Conservation (phyloP, 1,140 invertebrate genomes). For the Adelges cooleyi region DNA sequence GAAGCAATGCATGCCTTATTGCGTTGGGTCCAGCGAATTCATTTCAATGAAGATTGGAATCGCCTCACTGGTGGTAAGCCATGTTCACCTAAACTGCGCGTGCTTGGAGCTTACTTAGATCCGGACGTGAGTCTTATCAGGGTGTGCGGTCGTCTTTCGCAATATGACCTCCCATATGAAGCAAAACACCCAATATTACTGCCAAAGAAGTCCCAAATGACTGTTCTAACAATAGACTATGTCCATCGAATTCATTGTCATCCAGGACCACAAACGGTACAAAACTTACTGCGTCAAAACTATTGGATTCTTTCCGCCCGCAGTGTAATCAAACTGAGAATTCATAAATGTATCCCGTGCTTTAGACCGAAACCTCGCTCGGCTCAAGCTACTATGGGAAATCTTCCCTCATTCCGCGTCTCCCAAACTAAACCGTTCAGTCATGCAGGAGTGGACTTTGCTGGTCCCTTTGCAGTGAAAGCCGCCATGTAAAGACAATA, state of each 20-base stretch:
- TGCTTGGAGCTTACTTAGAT: neutral
- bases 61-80: neutral
- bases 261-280: constrained; percentile 31
- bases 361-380: constrained; percentile 17
- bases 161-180: constrained; percentile 33
- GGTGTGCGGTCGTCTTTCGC: constrained; percentile 37
- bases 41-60: neutral
- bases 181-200: constrained; percentile 40
- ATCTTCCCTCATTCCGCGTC: constrained; percentile 35
- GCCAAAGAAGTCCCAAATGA: constrained; percentile 31
- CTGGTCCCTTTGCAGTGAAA: constrained; percentile 37
- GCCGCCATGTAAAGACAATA: neutral
- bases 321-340: constrained; percentile 26
- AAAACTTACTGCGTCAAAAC: constrained; percentile 23
- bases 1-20: neutral
- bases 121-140: constrained; percentile 34
- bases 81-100: neutral
- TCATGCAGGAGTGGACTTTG: constrained; percentile 38
- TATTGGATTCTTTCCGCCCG: constrained; percentile 33
- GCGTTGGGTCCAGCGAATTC: neutral
- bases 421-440: constrained; percentile 34
- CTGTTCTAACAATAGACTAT: constrained; percentile 33
- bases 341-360: constrained; percentile 32
- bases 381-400: constrained; percentile 34
- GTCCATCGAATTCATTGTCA: constrained; percentile 33